phyloP scores from a whole-genome alignment of 1,140 invertebrate species.

The Calephelis virginiensis region DNA sequence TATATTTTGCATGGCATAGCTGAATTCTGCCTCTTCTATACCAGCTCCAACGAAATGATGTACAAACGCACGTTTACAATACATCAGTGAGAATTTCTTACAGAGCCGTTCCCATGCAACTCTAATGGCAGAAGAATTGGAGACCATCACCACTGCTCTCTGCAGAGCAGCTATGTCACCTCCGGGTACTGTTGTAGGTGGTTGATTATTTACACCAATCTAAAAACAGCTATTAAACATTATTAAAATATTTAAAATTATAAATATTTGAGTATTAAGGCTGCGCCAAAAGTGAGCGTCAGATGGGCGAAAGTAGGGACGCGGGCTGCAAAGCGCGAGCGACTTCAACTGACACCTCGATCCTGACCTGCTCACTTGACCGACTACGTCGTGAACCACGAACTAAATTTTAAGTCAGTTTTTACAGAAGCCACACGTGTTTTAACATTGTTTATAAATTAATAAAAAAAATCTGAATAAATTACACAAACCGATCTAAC shows the following conservation, averaged over 20 bases:
- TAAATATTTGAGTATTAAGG: too few species aligned
- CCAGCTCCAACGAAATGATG: constrained; percentile 90
- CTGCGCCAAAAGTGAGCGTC: too few species aligned
- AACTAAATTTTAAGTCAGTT: too few species aligned
- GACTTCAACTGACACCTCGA: too few species aligned
- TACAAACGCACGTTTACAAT: constrained; percentile 85
- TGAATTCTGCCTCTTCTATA: constrained; percentile 86
- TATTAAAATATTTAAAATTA: not conserved
- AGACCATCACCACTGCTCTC: constrained; percentile 86
- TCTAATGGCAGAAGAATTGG: constrained; percentile 87
- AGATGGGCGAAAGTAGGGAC: too few species aligned
- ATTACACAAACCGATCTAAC: too few species aligned
- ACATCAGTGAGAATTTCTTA: constrained; percentile 87
- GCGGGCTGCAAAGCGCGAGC: too few species aligned
- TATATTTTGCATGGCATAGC: constrained; percentile 86
- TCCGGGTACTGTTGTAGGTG: constrained; percentile 85
- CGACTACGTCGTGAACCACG: too few species aligned
- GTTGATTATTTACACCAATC: constrained; percentile 85
- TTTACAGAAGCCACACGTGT: too few species aligned
- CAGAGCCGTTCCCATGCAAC: constrained; percentile 84
- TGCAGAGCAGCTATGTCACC: constrained; percentile 85
- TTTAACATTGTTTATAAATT: too few species aligned
- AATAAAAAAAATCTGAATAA: too few species aligned
- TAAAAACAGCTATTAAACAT: constrained; percentile 37
- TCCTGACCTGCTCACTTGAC: too few species aligned